A percentile compares a stretch with the other conserved stretches of the same genome.
phyloP scores from a whole-genome alignment of 2,888 invertebrate species.

The Phania funesta region DNA sequence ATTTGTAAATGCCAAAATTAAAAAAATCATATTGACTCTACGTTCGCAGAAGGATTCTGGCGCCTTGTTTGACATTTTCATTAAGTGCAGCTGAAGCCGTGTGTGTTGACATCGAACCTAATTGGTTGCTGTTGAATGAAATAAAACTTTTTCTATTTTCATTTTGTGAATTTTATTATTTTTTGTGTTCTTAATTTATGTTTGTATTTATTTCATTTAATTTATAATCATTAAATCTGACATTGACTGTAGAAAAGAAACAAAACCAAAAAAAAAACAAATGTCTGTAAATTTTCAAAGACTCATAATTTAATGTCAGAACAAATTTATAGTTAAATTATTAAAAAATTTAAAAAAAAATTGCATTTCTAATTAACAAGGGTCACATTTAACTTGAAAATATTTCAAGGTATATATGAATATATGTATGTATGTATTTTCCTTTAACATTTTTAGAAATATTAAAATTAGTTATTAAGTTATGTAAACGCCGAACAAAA shows the following conservation, averaged over 20 bases:
- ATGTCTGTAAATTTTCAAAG: slow-evolving; percentile 59
- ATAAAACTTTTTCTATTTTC: slow-evolving; percentile 32
- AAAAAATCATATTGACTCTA: too few relatives aligned
- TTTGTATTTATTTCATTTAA: slow-evolving; percentile 55
- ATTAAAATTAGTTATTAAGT: too few relatives aligned
- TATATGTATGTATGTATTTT: too few relatives aligned
- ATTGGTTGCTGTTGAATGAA: slow-evolving; percentile 41
- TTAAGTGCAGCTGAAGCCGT: slow-evolving; percentile 4
- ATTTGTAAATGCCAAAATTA: too few relatives aligned
- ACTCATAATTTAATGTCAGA: slow-evolving; percentile 60
- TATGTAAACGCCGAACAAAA: too few relatives aligned
- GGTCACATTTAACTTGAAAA: background rate
- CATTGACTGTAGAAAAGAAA: slow-evolving; percentile 62
- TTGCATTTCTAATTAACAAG: background rate
- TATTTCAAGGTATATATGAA: background rate
- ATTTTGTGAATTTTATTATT: background rate
- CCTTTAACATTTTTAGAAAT: too few relatives aligned
- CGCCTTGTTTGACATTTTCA: background rate
- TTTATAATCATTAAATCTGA: slow-evolving; percentile 66
- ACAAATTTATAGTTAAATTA: slow-evolving; percentile 32
- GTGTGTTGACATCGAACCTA: slow-evolving; percentile 44
- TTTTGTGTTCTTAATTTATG: slow-evolving; percentile 27
- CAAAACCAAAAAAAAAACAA: background rate
- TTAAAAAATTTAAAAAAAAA: background rate
- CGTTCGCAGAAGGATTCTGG: background rate